Evolutionary conservation across 2,113 vertebrate genomes (phyloP).

Genomic region (Micronycteris hirsuta): DNA sequence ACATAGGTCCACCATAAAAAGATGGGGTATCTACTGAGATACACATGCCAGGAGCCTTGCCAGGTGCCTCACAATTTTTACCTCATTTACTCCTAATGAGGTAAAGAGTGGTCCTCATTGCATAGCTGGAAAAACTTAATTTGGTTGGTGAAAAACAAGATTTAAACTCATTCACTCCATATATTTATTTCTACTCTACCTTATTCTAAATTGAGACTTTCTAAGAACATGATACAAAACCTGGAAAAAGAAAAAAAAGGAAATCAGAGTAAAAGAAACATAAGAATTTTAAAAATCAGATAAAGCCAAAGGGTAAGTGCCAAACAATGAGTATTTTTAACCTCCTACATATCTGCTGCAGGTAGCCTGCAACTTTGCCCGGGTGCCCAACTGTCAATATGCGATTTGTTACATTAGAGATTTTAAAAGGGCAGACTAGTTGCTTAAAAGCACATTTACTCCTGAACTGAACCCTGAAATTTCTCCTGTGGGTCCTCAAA

Average conservation of each 20-base stretch:
- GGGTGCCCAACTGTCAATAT: not conserved
- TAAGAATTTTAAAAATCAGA: not conserved
- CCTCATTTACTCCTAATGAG: not conserved
- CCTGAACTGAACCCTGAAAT: not conserved
- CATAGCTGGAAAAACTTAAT: not conserved
- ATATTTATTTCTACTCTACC: not conserved
- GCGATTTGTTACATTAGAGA: not conserved
- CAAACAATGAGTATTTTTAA: not conserved
- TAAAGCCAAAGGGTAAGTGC: not conserved
- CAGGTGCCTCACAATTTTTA: not conserved
- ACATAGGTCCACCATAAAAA: not conserved
- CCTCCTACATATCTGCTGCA: not conserved
- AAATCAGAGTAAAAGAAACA: not conserved
- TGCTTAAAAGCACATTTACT: not conserved
- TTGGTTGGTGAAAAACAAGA: not conserved
- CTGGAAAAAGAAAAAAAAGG: not conserved
- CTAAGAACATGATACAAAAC: not conserved
- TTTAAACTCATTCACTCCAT: not conserved
- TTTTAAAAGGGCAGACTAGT: not conserved
- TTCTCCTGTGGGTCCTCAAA: constrained; percentile 2
- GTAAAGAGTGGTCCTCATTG: not conserved
- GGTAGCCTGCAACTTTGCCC: not conserved
- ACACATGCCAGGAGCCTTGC: not conserved
- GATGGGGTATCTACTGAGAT: not conserved
- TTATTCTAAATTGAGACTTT: not conserved